phyloP scores from a whole-genome alignment of 2,797 vertebrate genomes.

The Squalus acanthias region DNA sequence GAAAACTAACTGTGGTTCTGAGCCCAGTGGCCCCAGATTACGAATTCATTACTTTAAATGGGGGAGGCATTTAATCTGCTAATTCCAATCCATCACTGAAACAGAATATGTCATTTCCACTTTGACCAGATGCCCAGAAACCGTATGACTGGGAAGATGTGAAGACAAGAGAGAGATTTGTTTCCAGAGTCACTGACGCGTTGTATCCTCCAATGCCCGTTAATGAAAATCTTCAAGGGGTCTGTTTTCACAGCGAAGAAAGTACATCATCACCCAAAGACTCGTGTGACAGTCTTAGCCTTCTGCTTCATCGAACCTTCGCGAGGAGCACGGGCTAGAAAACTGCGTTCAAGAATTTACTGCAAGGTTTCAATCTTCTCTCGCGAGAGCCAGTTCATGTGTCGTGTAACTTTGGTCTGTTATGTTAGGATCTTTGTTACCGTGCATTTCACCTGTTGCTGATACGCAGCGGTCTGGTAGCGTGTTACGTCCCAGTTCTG shows the following conservation, averaged over 20 bases:
- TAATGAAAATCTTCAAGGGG: constrained; percentile 17
- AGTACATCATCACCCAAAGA: not conserved
- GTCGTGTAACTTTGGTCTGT: not conserved
- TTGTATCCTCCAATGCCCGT: not conserved
- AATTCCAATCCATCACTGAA: constrained; percentile 17
- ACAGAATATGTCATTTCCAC: constrained; percentile 4
- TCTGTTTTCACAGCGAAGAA: not conserved
- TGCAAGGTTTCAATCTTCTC: constrained; percentile 16
- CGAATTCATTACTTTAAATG: not conserved
- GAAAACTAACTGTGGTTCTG: not conserved
- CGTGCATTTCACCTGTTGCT: not conserved
- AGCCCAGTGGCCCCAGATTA: not conserved
- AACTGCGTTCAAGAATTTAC: not conserved
- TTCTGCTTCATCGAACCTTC: not conserved
- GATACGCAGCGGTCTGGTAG: not conserved
- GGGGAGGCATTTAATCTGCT: not conserved
- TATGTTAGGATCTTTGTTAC: constrained; percentile 2
- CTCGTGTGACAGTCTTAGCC: not conserved
- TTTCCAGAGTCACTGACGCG: constrained; percentile 12
- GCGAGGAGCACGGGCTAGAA: not conserved
- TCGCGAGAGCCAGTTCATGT: not conserved
- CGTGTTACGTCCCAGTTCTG: not conserved
- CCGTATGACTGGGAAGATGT: not conserved
- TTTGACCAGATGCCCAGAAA: not conserved
- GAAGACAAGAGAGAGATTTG: not conserved